Base-by-base conservation (phyloP, 2,888 invertebrate genomes). In the Pheosia tremula region DNA sequence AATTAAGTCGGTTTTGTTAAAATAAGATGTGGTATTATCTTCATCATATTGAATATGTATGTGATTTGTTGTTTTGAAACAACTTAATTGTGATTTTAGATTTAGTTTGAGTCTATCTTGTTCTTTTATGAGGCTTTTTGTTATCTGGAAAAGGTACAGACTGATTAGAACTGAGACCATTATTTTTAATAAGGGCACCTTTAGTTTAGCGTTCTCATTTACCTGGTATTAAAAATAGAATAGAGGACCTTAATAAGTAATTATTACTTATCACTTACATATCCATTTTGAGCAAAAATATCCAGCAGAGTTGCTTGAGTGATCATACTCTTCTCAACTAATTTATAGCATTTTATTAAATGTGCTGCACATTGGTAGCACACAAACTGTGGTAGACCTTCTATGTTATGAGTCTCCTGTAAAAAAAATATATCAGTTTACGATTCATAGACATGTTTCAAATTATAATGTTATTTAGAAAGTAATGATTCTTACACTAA, bases 321-420 rank as follows among this genome's bases (percentile, higher is more conserved):
- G 8, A 65, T 62, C 62, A 72, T 66, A 62, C 81, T 80, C 59
- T 74, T 83, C 60, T 81, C 74, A 9, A 80, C 59, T 5, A 84
- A 67, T 39, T 69, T 74, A 53, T 79, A 66, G 58, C 73, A 78
- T 62, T 77, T 81, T 3, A 69, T 50, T 0, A 84, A 61, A n/a
- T 57, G 56, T 8, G 75, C 74, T 39, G 74, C 72, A 68, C 84
- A 84, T 60, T 76, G 69, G 54, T 75, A 82, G 63, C 84, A 84
- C 3, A 80, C 67, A 63, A 68, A 82, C 36, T 79, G 72, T 53
- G 84, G 83, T 0, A 84, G 65, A 0, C 81, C 80, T 58, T 77
- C 78, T 45, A 80, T 72, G 53, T 66, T 72, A 9, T 58, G 59
- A 57, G 66, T 71, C 7, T 71, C 71, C 78, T 78, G 53, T 24